These are phyloP conservation scores for Ochropleura plecta DNA, from an alignment of 2,888 invertebrate species.

Conservation along the genomic window DNA sequence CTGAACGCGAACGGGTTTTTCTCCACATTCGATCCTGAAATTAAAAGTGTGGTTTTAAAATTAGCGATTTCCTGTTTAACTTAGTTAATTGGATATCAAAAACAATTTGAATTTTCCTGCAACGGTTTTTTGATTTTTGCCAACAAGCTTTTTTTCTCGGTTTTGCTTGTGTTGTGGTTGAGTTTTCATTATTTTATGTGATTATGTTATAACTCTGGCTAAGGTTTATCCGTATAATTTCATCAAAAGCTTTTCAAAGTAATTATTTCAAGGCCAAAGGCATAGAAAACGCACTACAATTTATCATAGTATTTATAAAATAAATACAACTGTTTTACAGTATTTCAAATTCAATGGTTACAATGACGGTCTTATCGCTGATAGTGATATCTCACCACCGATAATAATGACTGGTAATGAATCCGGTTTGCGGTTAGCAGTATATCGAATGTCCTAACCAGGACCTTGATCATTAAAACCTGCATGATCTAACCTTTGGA, in stretches of 20 bases:
- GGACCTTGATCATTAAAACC: not conserved
- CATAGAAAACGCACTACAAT: too few relatives aligned
- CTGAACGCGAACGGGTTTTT: constrained; percentile 91
- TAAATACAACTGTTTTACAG: too few relatives aligned
- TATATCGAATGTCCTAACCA: not conserved
- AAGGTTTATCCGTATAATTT: too few relatives aligned
- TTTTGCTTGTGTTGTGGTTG: too few relatives aligned
- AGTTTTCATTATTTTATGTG: too few relatives aligned
- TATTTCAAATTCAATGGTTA: too few relatives aligned
- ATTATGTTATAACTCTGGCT: too few relatives aligned
- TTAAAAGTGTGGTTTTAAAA: not conserved
- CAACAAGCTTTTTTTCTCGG: too few relatives aligned
- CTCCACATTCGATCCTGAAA: constrained; percentile 93
- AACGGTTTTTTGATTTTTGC: not conserved
- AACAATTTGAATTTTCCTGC: not conserved
- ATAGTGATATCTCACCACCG: not conserved
- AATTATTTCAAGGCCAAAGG: too few relatives aligned
- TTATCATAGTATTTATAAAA: too few relatives aligned
- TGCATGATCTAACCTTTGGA: not conserved
- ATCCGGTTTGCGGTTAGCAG: not conserved
- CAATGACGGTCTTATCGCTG: too few relatives aligned
- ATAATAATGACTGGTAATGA: not conserved
- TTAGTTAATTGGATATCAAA: not conserved
- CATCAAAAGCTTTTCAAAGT: too few relatives aligned
- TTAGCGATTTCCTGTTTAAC: not conserved